Base-by-base conservation (phyloP, 2,888 invertebrate genomes). In the Agelastica alni region DNA sequence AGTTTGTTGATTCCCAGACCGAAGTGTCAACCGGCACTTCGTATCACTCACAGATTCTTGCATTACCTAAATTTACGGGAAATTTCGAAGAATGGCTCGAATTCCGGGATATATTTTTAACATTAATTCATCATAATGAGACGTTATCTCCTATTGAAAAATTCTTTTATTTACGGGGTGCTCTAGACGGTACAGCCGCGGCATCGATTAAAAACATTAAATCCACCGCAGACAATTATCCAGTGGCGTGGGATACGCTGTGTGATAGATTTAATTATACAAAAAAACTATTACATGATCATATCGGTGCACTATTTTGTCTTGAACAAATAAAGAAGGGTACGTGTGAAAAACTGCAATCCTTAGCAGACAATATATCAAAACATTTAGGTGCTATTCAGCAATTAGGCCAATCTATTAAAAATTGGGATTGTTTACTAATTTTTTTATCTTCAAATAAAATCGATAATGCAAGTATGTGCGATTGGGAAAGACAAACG, bases 121-220 rank as follows among this genome's bases (percentile, higher is more conserved):
- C 28, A 5, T 14, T 59, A 9, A 57, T 62, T 13, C 53, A 62
- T 17, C 36, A 51, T 9, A 56, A 60, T 30, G 32, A 39, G 13
- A 18, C 16, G 16, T 12, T 59, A 12, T 10, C 48, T 10, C 4
- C 6, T 7, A 53, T 59, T 22, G 46, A 59, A 44, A 59, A 51
- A 32, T 56, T 58, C 13, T 51, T 52, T 16, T 60, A 59, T 43
- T 36, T 55, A 41, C 20, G 57, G 16, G 48, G 51, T 22, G 56
- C 57, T 13, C 51, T 57, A 28, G 48, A 51, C 30, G 51, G 53
- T 16, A 44, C 17, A 3, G 54, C 57, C 7, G 42, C 54, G 5
- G 36, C 60, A 18, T 17, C 52, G 22, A 58, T 59, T 9, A 39
- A 56, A 41, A 39, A 55, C 0, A 26, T 59, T n/a, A 12, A 37